Evolutionary conservation across 2,888 invertebrate genomes (phyloP).

Genomic region (Mystacides longicornis): DNA sequence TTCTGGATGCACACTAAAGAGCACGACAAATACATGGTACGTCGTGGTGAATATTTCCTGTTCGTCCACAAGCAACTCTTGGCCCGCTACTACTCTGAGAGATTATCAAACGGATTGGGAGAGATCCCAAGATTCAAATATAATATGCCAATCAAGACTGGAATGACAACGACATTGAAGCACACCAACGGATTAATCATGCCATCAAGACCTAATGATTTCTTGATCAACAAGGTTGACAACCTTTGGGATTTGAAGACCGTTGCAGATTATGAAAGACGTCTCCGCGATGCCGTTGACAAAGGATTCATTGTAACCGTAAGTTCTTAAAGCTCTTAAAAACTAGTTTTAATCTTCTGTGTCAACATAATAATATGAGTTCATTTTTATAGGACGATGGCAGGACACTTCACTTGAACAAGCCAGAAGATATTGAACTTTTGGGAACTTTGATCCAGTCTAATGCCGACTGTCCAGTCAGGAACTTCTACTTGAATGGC

Average conservation of each 20-base stretch:
- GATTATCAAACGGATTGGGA: constrained; percentile 52
- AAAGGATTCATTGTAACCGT: constrained; percentile 39
- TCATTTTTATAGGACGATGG: constrained; percentile 37
- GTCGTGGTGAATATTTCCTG: constrained; percentile 41
- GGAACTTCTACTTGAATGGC: constrained; percentile 51
- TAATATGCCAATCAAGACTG: constrained; percentile 42
- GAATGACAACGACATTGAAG: constrained; percentile 53
- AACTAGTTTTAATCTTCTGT: background rate
- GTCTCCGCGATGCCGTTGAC: constrained; percentile 45
- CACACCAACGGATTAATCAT: constrained; percentile 51
- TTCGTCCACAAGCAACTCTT: constrained; percentile 42
- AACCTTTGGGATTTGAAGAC: constrained; percentile 30
- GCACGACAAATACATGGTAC: constrained; percentile 31
- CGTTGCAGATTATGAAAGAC: constrained; percentile 35
- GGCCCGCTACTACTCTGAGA: constrained; percentile 54
- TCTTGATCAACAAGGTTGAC: constrained; percentile 30
- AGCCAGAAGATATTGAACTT: constrained; percentile 52
- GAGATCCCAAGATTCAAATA: constrained; percentile 52
- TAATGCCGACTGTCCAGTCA: constrained; percentile 55
- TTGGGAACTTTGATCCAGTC: constrained; percentile 60
- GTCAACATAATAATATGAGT: constrained; percentile 25
- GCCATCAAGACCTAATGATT: constrained; percentile 44
- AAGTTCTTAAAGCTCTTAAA: constrained; percentile 14
- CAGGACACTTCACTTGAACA: constrained; percentile 49
- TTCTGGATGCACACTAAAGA: constrained; percentile 46